A percentile compares a stretch with the other conserved stretches of the same genome.
phyloP scores from a whole-genome alignment of 2,888 invertebrate species.

The Ferdinandea cuprea region DNA sequence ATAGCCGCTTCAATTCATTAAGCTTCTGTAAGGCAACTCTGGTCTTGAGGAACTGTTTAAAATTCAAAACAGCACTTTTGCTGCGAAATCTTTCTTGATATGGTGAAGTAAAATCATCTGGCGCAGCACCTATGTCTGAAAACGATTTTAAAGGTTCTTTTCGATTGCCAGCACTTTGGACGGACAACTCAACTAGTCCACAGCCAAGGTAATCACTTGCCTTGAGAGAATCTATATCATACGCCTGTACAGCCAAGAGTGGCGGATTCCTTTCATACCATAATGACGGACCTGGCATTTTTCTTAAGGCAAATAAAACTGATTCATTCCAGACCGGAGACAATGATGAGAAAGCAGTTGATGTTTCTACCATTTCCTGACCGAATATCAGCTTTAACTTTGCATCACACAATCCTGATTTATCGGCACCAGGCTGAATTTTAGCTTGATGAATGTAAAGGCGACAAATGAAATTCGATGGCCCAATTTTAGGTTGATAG shows the following conservation, averaged over 20 bases:
- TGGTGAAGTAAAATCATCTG: background rate
- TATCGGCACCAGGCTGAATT: conserved; percentile 85
- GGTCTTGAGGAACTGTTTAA: conserved; percentile 56
- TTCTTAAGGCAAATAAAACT: conserved; percentile 83
- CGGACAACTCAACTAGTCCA: conserved; percentile 76
- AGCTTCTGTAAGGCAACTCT: conserved; percentile 75
- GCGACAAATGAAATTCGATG: conserved; percentile 85
- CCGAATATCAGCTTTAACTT: conserved; percentile 77
- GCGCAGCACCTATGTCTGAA: background rate
- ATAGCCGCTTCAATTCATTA: conserved; percentile 75
- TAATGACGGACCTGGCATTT: conserved; percentile 77
- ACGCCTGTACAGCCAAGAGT: conserved; percentile 83
- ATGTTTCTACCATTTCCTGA: conserved; percentile 77
- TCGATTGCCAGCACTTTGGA: conserved; percentile 43
- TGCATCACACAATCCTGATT: conserved; percentile 84
- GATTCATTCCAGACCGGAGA: conserved; percentile 87
- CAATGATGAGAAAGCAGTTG: conserved; percentile 80
- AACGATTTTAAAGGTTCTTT: conserved; percentile 13
- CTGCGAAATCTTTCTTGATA: background rate
- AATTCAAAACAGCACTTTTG: conserved; percentile 3
- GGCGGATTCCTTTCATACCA: conserved; percentile 82
- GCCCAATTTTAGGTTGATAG: conserved; percentile 76
- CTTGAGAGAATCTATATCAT: conserved; percentile 79
- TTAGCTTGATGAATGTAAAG: conserved; percentile 88
- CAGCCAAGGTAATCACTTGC: conserved; percentile 78